phyloP scores from a whole-genome alignment of 2,888 invertebrate genomes.

The Hoplodrina ambigua region DNA sequence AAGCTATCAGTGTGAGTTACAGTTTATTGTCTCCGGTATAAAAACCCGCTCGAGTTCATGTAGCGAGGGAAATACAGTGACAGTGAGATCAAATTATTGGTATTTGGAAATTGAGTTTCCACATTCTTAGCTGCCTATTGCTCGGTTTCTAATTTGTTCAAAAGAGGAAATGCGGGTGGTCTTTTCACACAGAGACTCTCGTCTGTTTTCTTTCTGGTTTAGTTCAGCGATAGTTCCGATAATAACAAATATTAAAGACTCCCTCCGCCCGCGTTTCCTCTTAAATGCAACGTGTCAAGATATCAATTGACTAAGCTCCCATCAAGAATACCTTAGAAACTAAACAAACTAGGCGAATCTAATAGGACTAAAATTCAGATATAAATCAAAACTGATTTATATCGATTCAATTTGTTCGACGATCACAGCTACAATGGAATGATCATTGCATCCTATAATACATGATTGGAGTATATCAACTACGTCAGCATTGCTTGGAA shows the following conservation, averaged over 20 bases:
- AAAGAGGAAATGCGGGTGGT: neutral
- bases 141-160: neutral
- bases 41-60: slow-evolving; percentile 10
- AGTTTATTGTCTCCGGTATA: slow-evolving; percentile 52
- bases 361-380: slow-evolving; percentile 10
- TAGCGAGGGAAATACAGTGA: slow-evolving; percentile 14
- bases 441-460: slow-evolving; percentile 29
- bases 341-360: neutral
- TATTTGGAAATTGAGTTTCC: slow-evolving; percentile 9
- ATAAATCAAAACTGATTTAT: slow-evolving; percentile 5
- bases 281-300: neutral
- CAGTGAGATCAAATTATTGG: slow-evolving; percentile 19
- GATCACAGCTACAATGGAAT: slow-evolving; percentile 67
- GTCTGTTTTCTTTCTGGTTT: no score
- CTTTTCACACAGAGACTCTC: no score
- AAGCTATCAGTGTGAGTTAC: slow-evolving; percentile 29
- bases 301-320: neutral
- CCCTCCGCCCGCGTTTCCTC: no score
- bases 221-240: no score
- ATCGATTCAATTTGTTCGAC: slow-evolving; percentile 41
- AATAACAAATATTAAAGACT: no score
- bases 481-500: slow-evolving; percentile 39
- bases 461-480: slow-evolving; percentile 35
- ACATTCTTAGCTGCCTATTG: slow-evolving; percentile 3
- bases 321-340: slow-evolving; percentile 6